Evolutionary conservation across 1,140 invertebrate species (phyloP).

Genomic region (Lordiphosa clarofinis): DNA sequence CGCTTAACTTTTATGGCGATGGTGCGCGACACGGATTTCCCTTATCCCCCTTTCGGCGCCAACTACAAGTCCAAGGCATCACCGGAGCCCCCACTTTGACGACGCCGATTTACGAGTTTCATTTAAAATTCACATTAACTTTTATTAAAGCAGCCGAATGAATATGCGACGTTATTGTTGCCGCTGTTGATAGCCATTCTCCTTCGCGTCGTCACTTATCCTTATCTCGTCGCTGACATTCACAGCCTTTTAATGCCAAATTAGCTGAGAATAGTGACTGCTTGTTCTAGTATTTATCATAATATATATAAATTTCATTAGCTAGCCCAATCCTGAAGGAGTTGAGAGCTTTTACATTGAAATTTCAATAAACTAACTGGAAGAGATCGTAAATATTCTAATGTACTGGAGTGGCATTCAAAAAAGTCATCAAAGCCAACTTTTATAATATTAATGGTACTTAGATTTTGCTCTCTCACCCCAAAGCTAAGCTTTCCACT

Average conservation of each 20-base stretch:
- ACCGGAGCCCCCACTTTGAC: conserved; percentile 34
- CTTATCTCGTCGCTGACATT: conserved; percentile 29
- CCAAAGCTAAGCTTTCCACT: too few relatives aligned
- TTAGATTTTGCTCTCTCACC: too few relatives aligned
- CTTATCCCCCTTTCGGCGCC: conserved; percentile 21
- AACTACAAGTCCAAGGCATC: conserved; percentile 34
- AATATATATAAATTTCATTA: conserved; percentile 26
- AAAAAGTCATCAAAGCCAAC: too few relatives aligned
- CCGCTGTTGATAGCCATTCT: conserved; percentile 24
- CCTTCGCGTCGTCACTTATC: conserved; percentile 24
- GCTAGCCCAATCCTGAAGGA: not conserved
- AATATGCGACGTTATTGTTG: conserved; percentile 37
- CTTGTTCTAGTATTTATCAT: conserved; percentile 26
- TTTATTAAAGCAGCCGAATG: conserved; percentile 61
- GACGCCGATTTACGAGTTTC: conserved; percentile 52
- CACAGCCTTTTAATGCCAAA: conserved; percentile 47
- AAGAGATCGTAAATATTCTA: conserved; percentile 1
- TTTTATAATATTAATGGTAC: too few relatives aligned
- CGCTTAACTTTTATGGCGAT: conserved; percentile 68
- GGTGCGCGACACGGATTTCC: conserved; percentile 53
- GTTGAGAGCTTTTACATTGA: not conserved
- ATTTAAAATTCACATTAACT: conserved; percentile 62
- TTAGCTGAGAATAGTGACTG: conserved; percentile 50
- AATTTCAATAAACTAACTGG: not conserved
- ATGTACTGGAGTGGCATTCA: not conserved